These are phyloP conservation scores for Eulithis prunata DNA, from an alignment of 2,888 invertebrate species.

Conservation along the genomic window DNA sequence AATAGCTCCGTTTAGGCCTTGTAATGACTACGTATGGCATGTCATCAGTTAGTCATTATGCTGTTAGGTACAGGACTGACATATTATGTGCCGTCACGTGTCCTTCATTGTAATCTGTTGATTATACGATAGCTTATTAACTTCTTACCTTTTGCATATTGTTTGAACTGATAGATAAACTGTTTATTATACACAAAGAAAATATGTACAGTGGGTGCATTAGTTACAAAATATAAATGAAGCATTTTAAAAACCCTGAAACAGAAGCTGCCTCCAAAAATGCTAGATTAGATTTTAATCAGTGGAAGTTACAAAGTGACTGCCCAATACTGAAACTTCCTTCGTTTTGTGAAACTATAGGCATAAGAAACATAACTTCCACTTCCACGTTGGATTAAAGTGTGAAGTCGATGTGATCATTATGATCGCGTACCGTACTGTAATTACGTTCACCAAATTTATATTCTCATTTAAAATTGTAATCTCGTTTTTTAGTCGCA, in stretches of 20 bases:
- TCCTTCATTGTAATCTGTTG: constrained; percentile 26
- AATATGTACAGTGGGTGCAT: too few relatives aligned
- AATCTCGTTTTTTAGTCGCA: constrained; percentile 33
- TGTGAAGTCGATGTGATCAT: constrained; percentile 32
- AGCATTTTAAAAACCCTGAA: too few relatives aligned
- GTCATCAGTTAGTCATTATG: constrained; percentile 35
- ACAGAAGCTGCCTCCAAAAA: too few relatives aligned
- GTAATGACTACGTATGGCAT: constrained; percentile 37
- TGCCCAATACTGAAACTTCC: background rate
- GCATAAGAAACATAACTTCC: constrained; percentile 28
- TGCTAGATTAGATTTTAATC: background rate
- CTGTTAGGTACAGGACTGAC: constrained; percentile 21
- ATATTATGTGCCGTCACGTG: constrained; percentile 16
- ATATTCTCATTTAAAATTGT: constrained; percentile 37
- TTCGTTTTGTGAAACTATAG: constrained; percentile 17
- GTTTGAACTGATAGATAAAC: constrained; percentile 2
- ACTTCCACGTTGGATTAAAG: constrained; percentile 30
- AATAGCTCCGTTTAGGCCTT: constrained; percentile 39
- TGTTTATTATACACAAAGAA: too few relatives aligned
- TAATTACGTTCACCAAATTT: constrained; percentile 36
- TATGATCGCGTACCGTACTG: constrained; percentile 30
- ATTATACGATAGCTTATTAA: constrained; percentile 19
- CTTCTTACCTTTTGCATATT: constrained; percentile 12
- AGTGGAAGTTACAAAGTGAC: background rate
- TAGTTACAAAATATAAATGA: too few relatives aligned